A percentile compares a stretch with the other conserved stretches of the same genome.
These are phyloP conservation scores for Tyria jacobaeae DNA, from an alignment of 2,888 invertebrate genomes.

Conservation along the genomic window DNA sequence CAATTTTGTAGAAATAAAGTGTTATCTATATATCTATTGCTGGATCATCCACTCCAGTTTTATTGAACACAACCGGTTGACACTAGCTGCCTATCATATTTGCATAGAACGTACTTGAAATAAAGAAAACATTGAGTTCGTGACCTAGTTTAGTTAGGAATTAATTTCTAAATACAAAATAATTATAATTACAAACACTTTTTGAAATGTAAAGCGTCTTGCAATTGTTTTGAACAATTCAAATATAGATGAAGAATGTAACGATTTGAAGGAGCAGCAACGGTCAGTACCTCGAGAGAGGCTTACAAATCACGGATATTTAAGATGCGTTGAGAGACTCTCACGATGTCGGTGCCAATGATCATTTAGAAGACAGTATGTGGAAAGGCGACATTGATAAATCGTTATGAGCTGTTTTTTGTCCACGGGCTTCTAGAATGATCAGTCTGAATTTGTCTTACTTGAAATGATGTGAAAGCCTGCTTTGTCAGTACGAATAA, in stretches of 20 bases:
- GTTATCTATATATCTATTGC: too few species aligned
- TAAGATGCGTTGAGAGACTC: slow-evolving; percentile 56
- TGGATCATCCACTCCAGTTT: slow-evolving; percentile 64
- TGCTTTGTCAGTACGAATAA: slow-evolving; percentile 43
- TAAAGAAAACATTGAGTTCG: slow-evolving; percentile 52
- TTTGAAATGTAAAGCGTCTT: slow-evolving; percentile 18
- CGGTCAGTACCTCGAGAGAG: slow-evolving; percentile 21
- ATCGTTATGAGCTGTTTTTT: slow-evolving; percentile 49
- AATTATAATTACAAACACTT: too few species aligned
- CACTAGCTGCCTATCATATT: slow-evolving; percentile 52
- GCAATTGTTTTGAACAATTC: slow-evolving; percentile 6
- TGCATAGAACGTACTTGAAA: slow-evolving; percentile 60
- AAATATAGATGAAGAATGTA: slow-evolving; percentile 19
- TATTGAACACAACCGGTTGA: slow-evolving; percentile 55
- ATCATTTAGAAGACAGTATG: slow-evolving; percentile 54
- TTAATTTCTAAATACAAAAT: slow-evolving; percentile 25
- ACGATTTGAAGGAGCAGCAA: slow-evolving; percentile 36
- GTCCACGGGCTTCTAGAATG: slow-evolving; percentile 47
- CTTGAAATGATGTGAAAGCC: slow-evolving; percentile 43
- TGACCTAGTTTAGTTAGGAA: too few species aligned
- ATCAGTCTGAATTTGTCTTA: slow-evolving; percentile 43
- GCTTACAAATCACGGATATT: slow-evolving; percentile 52
- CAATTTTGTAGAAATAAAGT: too few species aligned
- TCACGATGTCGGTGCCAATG: slow-evolving; percentile 56
- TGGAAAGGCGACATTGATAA: slow-evolving; percentile 59